Base-by-base conservation (phyloP, 1,140 invertebrate species). In the Whitmania pigra region DNA sequence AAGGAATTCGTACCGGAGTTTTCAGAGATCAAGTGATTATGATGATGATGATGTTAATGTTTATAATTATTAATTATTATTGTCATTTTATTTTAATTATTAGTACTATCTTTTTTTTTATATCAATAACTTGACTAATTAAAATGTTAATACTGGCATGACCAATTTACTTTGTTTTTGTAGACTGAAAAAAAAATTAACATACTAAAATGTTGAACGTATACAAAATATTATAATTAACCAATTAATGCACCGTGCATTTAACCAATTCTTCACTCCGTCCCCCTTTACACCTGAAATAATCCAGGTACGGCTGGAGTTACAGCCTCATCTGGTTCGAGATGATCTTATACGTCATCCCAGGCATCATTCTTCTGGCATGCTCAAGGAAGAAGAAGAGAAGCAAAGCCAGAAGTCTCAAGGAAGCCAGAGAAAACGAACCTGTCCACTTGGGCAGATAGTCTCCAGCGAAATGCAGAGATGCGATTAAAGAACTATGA, bases 401-500 rank as follows among this genome's bases (percentile, higher is more conserved):
- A 18, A 87, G 89, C 73, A 89, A 89, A 77, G 89, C 89, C 11
- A 75, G 72, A 22, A 77, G 76, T 27, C 86, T 87, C 0, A 88
- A 86, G 27, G 89, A 90, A 27, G 89, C 88, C 0, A 88, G 90
- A 86, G 89, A 89, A 25, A 90, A 92, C 77, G 90, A 91, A 78
- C 89, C 89, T 0, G 89, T 89, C 25, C 89, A 88, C 74, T 89
- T 92, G 74, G 89, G 90, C 75, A 87, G 89, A 68, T 49, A 49
- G 43, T 17, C 43, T 49, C 9, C 43, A 49, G 43, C 13, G 15
- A 11, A 49, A 0, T 36, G 31, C 31, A 36, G 31, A 36, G 6
- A 36, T 3, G 2, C 31, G 31, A 3, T 2, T 6, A 36, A 36
- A 36, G 31, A 36, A 6, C 31, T 36, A 36, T 6, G 31, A 36